phyloP scores from a whole-genome alignment of 2,888 invertebrate genomes.

The Hirtodrosophila duncani region DNA sequence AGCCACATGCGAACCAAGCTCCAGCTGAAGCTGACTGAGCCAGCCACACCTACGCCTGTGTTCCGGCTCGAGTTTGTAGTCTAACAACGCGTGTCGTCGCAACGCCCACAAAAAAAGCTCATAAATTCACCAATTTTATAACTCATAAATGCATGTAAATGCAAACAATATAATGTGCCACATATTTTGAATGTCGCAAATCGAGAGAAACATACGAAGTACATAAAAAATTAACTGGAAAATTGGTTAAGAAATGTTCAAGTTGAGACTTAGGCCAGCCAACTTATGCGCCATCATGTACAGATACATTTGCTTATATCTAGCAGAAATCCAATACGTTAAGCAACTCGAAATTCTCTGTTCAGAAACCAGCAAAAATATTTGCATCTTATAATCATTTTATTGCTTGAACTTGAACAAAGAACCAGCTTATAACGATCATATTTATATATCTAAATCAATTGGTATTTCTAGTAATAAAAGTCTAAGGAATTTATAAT shows the following conservation, averaged over 20 bases:
- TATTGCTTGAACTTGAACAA: too few species aligned
- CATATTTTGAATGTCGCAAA: constrained; percentile 65
- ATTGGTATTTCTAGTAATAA: too few species aligned
- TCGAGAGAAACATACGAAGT: constrained; percentile 25
- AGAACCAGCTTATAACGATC: too few species aligned
- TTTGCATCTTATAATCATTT: too few species aligned
- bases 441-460: too few species aligned
- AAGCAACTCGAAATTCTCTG: too few species aligned
- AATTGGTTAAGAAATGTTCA: constrained; percentile 47
- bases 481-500: too few species aligned
- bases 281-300: constrained; percentile 15
- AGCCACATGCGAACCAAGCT: neutral
- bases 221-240: constrained; percentile 51
- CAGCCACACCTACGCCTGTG: constrained; percentile 53
- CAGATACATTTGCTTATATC: too few species aligned
- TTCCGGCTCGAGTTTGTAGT: constrained; percentile 6
- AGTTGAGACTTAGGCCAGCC: constrained; percentile 7
- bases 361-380: too few species aligned
- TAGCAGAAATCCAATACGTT: too few species aligned
- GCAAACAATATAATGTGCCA: constrained; percentile 60
- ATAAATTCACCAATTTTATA: constrained; percentile 70
- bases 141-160: constrained; percentile 69
- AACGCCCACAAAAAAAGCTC: constrained; percentile 47
- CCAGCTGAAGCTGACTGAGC: too few species aligned
- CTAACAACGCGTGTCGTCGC: constrained; percentile 69